Conservation (phyloP, 2,888 invertebrate genomes). For the Cataglyphis altisquamis region DNA sequence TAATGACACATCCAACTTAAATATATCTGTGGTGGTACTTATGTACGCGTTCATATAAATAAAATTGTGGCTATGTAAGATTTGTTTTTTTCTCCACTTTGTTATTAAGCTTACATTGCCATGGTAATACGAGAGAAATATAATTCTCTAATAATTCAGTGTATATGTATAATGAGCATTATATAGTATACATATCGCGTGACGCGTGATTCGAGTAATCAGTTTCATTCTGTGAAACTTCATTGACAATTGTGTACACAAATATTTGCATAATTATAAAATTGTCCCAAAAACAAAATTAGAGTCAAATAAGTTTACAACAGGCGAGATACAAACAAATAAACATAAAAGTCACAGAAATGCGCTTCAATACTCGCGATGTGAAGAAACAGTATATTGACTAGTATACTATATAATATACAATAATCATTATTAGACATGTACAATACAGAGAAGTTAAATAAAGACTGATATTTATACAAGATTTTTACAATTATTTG, state of each 20-base stretch:
- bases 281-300: slow-evolving; percentile 17
- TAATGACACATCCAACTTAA: slow-evolving; percentile 57
- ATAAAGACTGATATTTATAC: slow-evolving; percentile 70
- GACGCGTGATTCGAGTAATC: neutral
- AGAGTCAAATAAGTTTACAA: neutral
- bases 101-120: neutral
- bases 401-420: slow-evolving; percentile 73
- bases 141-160: neutral
- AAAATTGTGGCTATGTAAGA: slow-evolving; percentile 26
- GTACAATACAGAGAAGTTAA: slow-evolving; percentile 63
- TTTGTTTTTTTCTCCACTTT: slow-evolving; percentile 6
- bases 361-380: slow-evolving; percentile 40
- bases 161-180: slow-evolving; percentile 5
- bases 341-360: slow-evolving; percentile 37
- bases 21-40: slow-evolving; percentile 9
- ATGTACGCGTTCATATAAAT: slow-evolving; percentile 7
- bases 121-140: neutral
- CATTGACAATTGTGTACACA: neutral
- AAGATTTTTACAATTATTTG: slow-evolving; percentile 74
- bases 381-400: slow-evolving; percentile 62
- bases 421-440: slow-evolving; percentile 61
- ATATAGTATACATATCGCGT: neutral
- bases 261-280: slow-evolving; percentile 22
- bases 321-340: neutral
- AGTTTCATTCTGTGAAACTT: neutral